Evolutionary conservation across 2,888 invertebrate species (phyloP), one percentile per base, ranked within the genome.

Genomic region (Silvanus unidentatus): DNA sequence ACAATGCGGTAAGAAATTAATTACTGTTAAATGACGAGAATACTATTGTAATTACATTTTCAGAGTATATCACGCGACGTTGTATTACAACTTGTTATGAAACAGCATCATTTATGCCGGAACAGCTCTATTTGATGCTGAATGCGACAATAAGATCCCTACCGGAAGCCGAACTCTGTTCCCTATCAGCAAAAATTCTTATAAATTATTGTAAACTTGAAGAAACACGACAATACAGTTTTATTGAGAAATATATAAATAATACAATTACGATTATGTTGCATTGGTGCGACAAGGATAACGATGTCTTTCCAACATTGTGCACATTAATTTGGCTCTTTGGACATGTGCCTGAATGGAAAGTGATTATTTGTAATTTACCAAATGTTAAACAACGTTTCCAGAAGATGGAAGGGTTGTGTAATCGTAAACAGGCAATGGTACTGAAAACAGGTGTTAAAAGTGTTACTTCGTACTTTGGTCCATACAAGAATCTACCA

Each of bases 291-390:
- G 81, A 80, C 58, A 84, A 80, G 57, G 83, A 85, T 57, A 74
- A 75, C 3, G 74, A 75, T 36, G 68, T 84, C 42, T 84, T 84
- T 57, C 79, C 81, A 54, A 77, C 79, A 15, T 64, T 85, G 16
- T 78, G 80, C 40, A 84, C 85, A 0, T 74, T 84, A 27, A 65
- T 85, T 32, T 85, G 84, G 83, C 69, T 84, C 9, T 82, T 83
- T 62, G 72, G 77, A 0, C 78, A 79, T 57, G 77, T 77, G 43
- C 70, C 75, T 8, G 59, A 62, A 40, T 69, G 77, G 41, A 73
- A 68, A 58, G 59, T 72, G 68, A 74, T 73, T 57, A 68, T 66
- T 29, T 35, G 52, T 3, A 41, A 38, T 8, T 30, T 66, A 10
- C 67, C 66, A 0, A 61, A 65, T 44, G 45, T 68, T 11, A 15